Base-by-base conservation (phyloP, 53 echinoderm and acorn worm genomes). In the Glandiceps talaboti region DNA sequence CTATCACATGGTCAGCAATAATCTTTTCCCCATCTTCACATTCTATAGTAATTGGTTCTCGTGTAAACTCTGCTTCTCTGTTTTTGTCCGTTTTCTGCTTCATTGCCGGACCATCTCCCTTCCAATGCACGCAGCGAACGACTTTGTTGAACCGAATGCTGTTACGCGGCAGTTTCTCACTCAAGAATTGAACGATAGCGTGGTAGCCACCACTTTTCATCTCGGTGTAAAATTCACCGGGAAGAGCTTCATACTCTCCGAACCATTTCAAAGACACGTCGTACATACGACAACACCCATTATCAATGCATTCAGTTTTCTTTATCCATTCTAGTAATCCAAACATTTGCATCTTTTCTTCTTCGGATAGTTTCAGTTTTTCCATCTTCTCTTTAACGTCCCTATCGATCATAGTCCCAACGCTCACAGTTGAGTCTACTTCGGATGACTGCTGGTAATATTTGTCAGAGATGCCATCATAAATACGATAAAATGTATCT, bases 1-100 rank as follows among this genome's bases (percentile, higher is more conserved):
- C 20, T 25, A 92, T 86, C 77, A 92, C 86, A 75, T 92, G 89
- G 89, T 84, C 84, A 29, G 89, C 86, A 14, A 25, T 1, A 27
- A 82, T 86, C 30, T 33, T 33, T 27, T 84, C 82, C 29, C 88
- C 91, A 76, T 91, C 80, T 28, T 85, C 85, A 45, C 79, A 75
- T 26, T 79, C n/a, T 26, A 86, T 77, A 6, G 31, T 33, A 0
- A 33, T 78, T 26, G 1, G 6, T 27, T 27, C 1, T 26, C 29
- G 12, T 75, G 1, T 27, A 26, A 75, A 10, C 1, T 27, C 10
- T 75, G 27, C 1, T 10, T 26, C 29, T n/a, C n/a, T n/a, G 10
- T 27, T 10, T 20, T 20, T 20, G 14, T 73, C 14, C 26, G 14
- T 20, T 20, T 20, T 26, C 26, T 14, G 73, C 26, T 73, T 73